Evolutionary conservation across 2,113 vertebrate species (phyloP).

Genomic region (Pteruthius melanotis): DNA sequence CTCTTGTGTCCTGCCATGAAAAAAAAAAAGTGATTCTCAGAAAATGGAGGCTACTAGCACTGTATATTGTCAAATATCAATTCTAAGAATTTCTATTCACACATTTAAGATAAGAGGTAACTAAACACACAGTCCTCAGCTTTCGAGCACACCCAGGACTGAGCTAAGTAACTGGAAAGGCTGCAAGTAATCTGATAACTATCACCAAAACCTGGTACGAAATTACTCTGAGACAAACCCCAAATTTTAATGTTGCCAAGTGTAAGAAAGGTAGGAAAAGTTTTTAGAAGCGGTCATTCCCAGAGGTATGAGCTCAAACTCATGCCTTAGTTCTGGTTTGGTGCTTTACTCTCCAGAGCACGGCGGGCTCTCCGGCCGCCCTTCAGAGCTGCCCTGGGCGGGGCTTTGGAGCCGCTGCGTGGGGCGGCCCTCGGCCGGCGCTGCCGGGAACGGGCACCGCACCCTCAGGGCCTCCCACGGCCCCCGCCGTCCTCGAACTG

Average conservation of each 20-base stretch:
- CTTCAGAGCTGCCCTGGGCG: background rate
- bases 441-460: background rate
- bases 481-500: no score
- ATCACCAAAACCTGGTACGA: background rate
- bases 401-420: accelerated
- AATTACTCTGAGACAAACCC: background rate
- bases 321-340: accelerated
- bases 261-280: background rate
- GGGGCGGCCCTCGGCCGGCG: background rate
- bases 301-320: background rate
- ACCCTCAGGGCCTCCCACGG: background rate
- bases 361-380: accelerated
- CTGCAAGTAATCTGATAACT: background rate
- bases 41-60: background rate
- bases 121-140: background rate
- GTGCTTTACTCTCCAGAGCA: background rate
- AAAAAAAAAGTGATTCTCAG: background rate
- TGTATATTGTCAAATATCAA: background rate
- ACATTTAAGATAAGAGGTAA: background rate
- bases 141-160: background rate
- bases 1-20: background rate
- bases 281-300: background rate
- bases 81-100: background rate
- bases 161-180: background rate
- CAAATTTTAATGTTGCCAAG: background rate